phyloP scores from a whole-genome alignment of 2,113 vertebrate species.

The Salminus brasiliensis region DNA sequence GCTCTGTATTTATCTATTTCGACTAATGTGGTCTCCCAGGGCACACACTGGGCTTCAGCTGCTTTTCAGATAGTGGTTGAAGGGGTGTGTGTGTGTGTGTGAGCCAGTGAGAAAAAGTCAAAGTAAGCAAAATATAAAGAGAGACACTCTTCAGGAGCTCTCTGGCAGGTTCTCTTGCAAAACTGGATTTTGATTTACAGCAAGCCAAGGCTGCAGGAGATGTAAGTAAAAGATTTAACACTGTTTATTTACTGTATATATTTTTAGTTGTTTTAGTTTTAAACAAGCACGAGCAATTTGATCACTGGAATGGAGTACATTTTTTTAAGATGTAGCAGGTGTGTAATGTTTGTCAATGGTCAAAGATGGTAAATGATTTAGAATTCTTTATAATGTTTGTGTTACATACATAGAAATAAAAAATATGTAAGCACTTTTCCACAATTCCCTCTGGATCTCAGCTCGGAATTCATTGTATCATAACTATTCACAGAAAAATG shows the following conservation, averaged over 20 bases:
- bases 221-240: slow-evolving; percentile 62
- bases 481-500: too few relatives aligned
- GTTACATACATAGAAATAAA: neutral
- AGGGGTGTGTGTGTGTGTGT: neutral
- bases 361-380: too few relatives aligned
- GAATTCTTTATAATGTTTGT: neutral
- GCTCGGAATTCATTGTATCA: too few relatives aligned
- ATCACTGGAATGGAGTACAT: too few relatives aligned
- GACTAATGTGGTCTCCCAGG: slow-evolving; percentile 57
- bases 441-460: neutral
- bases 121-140: neutral
- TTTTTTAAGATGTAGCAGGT: too few relatives aligned
- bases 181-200: slow-evolving; percentile 49
- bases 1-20: slow-evolving; percentile 55
- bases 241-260: too few relatives aligned
- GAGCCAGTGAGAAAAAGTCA: slow-evolving; percentile 9
- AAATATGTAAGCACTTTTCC: neutral
- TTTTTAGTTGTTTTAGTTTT: too few relatives aligned
- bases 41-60: slow-evolving; percentile 39
- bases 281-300: too few relatives aligned
- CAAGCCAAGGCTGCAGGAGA: slow-evolving; percentile 48
- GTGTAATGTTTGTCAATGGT: too few relatives aligned
- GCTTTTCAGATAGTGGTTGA: neutral
- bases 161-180: slow-evolving; percentile 42
- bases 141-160: slow-evolving; percentile 21